These are phyloP conservation scores for Oscheius sp. DNA, from an alignment of 1,140 invertebrate genomes.

Conservation along the genomic window DNA sequence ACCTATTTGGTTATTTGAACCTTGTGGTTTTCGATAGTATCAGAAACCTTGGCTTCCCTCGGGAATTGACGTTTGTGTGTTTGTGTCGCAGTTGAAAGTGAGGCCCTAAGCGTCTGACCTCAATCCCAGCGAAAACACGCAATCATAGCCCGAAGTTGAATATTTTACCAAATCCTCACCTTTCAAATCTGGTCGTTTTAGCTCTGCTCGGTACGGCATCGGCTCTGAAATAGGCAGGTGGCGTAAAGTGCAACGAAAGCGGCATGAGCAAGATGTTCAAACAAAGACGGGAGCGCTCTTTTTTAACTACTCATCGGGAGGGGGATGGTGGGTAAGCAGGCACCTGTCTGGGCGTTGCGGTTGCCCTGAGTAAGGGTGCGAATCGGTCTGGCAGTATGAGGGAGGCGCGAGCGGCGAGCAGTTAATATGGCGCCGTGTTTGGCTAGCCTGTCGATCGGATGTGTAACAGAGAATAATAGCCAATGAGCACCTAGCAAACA, in stretches of 20 bases:
- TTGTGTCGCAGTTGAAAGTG: not conserved
- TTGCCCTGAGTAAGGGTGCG: too few species aligned
- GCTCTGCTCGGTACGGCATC: constrained; percentile 47
- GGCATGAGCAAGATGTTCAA: too few species aligned
- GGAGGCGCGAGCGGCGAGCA: constrained; percentile 11
- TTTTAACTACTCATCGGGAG: too few species aligned
- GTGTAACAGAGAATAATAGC: constrained; percentile 12
- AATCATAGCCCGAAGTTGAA: not conserved
- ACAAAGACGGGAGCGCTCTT: too few species aligned
- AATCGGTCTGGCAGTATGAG: constrained; percentile 9
- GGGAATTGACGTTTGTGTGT: too few species aligned
- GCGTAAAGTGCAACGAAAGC: too few species aligned
- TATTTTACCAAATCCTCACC: constrained; percentile 21
- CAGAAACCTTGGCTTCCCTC: too few species aligned
- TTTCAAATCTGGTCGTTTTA: constrained; percentile 48
- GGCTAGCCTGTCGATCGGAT: constrained; percentile 12
- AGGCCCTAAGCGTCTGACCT: not conserved
- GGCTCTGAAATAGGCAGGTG: too few species aligned
- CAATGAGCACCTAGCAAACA: constrained; percentile 13
- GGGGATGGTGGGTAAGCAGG: too few species aligned
- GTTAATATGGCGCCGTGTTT: constrained; percentile 12
- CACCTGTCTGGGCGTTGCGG: too few species aligned
- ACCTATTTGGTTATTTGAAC: too few species aligned
- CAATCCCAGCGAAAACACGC: constrained; percentile 23
- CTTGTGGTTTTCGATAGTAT: too few species aligned